phyloP scores from a whole-genome alignment of 1,140 invertebrate genomes.

The Limonius californicus region DNA sequence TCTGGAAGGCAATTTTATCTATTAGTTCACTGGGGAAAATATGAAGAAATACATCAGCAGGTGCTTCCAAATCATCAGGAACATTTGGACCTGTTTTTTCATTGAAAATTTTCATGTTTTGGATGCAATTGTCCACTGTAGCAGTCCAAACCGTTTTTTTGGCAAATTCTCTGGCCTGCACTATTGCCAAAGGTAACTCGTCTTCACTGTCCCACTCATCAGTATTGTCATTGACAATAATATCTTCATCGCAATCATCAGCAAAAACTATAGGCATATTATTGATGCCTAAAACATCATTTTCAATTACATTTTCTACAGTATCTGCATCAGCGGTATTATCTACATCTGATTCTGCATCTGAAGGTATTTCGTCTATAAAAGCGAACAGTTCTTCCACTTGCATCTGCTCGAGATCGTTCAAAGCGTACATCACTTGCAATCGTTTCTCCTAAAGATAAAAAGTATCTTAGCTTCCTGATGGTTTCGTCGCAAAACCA shows the following conservation, averaged over 20 bases:
- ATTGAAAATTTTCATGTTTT: too few species aligned
- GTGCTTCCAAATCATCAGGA: not conserved
- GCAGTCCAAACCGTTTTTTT: not conserved
- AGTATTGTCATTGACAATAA: not conserved
- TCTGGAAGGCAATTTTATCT: not conserved
- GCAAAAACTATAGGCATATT: not conserved
- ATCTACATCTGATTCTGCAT: not conserved
- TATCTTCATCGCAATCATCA: too few species aligned
- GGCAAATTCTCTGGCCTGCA: not conserved
- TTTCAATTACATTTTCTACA: not conserved
- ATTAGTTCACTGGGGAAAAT: not conserved
- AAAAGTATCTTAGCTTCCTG: too few species aligned
- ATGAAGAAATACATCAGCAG: not conserved
- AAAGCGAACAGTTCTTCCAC: not conserved
- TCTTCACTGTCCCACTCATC: not conserved
- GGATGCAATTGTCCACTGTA: too few species aligned
- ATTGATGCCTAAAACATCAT: not conserved
- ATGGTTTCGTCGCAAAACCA: too few species aligned
- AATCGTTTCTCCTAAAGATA: too few species aligned
- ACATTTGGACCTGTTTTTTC: not conserved
- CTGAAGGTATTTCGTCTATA: not conserved
- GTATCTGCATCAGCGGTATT: not conserved
- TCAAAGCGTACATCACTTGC: too few species aligned
- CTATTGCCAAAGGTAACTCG: not conserved
- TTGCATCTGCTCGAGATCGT: not conserved